Percentiles rank a stretch among this genome's conserved stretches.
Evolutionary conservation across 2,888 invertebrate species (phyloP).

Genomic region (Gastrophysa polygoni): DNA sequence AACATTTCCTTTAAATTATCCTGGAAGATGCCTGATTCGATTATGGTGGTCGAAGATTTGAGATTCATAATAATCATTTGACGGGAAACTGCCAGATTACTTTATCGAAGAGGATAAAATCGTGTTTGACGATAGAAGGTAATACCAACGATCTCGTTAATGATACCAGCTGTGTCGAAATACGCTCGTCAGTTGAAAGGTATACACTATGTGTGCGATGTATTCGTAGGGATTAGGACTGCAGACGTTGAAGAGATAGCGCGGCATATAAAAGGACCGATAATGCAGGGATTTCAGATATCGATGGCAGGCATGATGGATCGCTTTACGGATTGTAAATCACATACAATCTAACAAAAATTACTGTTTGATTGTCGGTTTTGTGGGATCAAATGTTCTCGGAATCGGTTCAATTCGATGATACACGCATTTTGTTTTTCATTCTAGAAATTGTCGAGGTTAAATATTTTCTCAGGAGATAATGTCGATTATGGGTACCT

Average conservation of each 20-base stretch:
- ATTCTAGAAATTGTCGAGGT: not conserved
- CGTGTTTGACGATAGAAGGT: constrained; percentile 24
- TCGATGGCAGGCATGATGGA: constrained; percentile 58
- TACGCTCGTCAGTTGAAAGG: constrained; percentile 24
- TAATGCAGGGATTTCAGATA: constrained; percentile 60
- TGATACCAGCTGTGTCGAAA: constrained; percentile 26
- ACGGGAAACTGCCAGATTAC: too few relatives aligned
- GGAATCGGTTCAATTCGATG: constrained; percentile 18
- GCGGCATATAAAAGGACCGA: constrained; percentile 56
- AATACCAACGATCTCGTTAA: constrained; percentile 11
- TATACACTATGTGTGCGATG: constrained; percentile 28
- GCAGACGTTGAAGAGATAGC: constrained; percentile 56
- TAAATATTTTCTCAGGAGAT: not conserved
- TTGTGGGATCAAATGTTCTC: constrained; percentile 36
- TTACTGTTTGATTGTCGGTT: constrained; percentile 52
- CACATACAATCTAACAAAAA: constrained; percentile 58
- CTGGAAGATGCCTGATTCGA: too few relatives aligned
- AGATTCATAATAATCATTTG: too few relatives aligned
- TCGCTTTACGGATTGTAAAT: constrained; percentile 60
- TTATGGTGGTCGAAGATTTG: too few relatives aligned
- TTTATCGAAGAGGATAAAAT: constrained; percentile 8
- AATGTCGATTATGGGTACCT: too few relatives aligned
- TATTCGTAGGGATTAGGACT: constrained; percentile 52
- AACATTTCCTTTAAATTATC: too few relatives aligned
- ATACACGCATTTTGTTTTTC: not conserved